Conservation (phyloP, 2,797 vertebrate species). For the Pangasius krempfi region DNA sequence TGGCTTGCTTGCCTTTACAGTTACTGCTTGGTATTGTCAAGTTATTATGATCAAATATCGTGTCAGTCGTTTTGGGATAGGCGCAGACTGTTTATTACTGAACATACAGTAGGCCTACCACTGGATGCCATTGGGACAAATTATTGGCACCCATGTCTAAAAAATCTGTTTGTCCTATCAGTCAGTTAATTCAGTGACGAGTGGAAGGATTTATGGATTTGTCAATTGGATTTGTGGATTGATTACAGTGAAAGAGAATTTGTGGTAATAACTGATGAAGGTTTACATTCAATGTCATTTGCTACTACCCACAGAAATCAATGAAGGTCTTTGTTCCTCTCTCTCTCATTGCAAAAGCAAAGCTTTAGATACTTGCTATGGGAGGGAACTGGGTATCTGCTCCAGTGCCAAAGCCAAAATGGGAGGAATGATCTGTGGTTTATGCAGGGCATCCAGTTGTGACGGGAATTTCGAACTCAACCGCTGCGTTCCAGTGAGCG, state of each 20-base stretch:
- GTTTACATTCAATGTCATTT: not conserved
- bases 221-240: not conserved
- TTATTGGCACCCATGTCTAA: conserved; percentile 7
- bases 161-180: not conserved
- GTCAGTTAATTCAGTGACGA: not conserved
- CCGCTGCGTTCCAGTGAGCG: conserved; percentile 35
- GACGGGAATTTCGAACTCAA: conserved; percentile 45
- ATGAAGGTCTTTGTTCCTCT: conserved; percentile 15
- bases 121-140: not conserved
- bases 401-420: conserved; percentile 37
- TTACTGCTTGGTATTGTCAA: conserved; percentile 3
- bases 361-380: not conserved
- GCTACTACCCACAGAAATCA: conserved; percentile 30
- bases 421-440: conserved; percentile 39
- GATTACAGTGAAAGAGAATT: not conserved
- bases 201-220: conserved; percentile 14
- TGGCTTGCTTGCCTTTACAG: conserved; percentile 1
- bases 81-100: not conserved
- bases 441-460: conserved; percentile 39
- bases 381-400: conserved; percentile 2
- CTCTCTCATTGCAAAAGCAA: not conserved
- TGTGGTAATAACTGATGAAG: conserved; percentile 2
- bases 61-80: not conserved
- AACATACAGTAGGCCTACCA: not conserved
- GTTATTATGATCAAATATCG: not conserved